Evolutionary conservation across 2,888 invertebrate species (phyloP).

Genomic region (Eupithecia centaureata): DNA sequence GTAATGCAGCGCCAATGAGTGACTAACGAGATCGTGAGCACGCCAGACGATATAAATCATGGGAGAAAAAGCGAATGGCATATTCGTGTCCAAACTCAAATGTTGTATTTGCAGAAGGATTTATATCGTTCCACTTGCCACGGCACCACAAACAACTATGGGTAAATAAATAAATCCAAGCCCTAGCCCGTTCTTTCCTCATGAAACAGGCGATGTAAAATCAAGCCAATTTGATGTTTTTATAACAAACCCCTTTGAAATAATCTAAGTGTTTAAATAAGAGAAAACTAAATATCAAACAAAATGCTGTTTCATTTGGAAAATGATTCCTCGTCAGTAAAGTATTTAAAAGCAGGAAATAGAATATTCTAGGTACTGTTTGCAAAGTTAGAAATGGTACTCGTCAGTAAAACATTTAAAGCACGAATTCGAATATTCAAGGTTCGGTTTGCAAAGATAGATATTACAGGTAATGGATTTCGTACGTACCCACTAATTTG

Average conservation of each 20-base stretch:
- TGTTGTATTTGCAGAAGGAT: background rate
- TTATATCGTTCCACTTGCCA: background rate
- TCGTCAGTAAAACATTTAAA: too few species aligned
- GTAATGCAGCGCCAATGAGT: background rate
- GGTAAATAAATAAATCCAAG: background rate
- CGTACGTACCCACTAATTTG: background rate
- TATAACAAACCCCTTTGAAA: background rate
- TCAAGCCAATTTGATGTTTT: background rate
- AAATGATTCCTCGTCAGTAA: too few species aligned
- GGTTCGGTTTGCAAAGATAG: background rate
- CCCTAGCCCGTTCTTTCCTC: background rate
- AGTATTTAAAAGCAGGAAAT: background rate
- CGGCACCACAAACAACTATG: background rate
- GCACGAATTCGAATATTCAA: background rate
- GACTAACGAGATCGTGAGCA: background rate
- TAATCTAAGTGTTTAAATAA: background rate
- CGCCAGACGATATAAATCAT: background rate
- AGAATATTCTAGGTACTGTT: background rate
- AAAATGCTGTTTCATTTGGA: background rate
- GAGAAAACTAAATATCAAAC: background rate
- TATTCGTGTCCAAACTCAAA: background rate
- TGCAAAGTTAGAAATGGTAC: background rate
- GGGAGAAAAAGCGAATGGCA: background rate
- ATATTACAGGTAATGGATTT: background rate
- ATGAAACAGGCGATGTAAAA: background rate